Percentiles rank a stretch among this genome's conserved stretches.
Conservation (phyloP, 2,888 invertebrate genomes). For the Drosophila buzzatii region DNA sequence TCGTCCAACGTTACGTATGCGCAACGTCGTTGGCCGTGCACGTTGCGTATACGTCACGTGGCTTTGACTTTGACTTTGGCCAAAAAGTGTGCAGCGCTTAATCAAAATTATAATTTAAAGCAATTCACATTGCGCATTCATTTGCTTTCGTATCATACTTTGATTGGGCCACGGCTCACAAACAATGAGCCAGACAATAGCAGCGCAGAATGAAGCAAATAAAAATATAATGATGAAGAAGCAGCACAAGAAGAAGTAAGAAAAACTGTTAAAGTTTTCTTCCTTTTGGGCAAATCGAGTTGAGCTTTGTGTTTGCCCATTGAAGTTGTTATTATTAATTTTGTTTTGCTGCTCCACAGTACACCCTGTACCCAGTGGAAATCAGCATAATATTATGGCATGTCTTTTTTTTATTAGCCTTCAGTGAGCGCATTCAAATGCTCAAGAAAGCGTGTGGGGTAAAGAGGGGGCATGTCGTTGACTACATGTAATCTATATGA, state of each 20-base stretch:
- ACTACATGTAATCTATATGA: too few species aligned
- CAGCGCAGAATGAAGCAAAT: background rate
- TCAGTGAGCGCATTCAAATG: background rate
- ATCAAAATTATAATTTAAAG: constrained; percentile 39
- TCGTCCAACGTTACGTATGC: constrained; percentile 55
- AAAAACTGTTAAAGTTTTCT: background rate
- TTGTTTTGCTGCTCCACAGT: background rate
- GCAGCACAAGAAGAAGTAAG: background rate
- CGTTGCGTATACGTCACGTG: constrained; percentile 74
- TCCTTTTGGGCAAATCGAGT: constrained; percentile 2
- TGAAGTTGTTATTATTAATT: constrained; percentile 11
- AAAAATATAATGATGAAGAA: background rate
- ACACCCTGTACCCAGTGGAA: constrained; percentile 13
- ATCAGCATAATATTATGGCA: constrained; percentile 4
- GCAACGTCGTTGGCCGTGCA: constrained; percentile 22
- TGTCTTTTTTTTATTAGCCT: constrained; percentile 2
- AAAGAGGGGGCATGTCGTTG: too few species aligned
- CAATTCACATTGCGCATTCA: constrained; percentile 12
- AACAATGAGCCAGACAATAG: background rate
- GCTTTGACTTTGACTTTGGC: constrained; percentile 13
- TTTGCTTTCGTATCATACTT: background rate
- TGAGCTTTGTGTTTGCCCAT: constrained; percentile 7
- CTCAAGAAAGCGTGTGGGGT: background rate
- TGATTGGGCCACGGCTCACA: background rate
- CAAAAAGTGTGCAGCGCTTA: constrained; percentile 35